phyloP scores from a whole-genome alignment of 2,797 vertebrate species.

The Pangasius mekongensis region DNA sequence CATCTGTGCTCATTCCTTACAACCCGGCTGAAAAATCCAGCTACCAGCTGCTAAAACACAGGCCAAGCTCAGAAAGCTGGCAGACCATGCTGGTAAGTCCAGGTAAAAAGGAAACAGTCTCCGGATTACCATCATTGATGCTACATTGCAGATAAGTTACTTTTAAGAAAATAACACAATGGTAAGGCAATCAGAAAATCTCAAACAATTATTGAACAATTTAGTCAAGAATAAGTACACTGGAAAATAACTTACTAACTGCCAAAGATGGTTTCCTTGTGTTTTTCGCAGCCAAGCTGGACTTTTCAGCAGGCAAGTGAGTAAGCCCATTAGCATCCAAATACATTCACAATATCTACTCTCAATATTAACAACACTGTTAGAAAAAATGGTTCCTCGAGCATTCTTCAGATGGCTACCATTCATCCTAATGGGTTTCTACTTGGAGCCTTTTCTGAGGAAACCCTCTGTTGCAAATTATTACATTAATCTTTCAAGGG shows the following conservation, averaged over 20 bases:
- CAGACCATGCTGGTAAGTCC: not conserved
- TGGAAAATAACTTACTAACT: not conserved
- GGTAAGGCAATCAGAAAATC: not conserved
- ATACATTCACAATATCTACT: not conserved
- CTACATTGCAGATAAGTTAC: not conserved
- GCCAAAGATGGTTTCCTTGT: not conserved
- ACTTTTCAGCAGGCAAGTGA: not conserved
- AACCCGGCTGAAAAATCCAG: not conserved
- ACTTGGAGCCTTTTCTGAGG: not conserved
- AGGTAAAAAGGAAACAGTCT: not conserved
- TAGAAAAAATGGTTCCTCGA: not conserved
- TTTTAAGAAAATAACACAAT: not conserved
- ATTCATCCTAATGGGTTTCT: not conserved
- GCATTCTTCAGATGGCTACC: not conserved
- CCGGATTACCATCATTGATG: not conserved
- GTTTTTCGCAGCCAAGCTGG: not conserved
- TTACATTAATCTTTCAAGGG: not conserved
- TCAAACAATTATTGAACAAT: not conserved
- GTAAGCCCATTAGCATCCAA: not conserved
- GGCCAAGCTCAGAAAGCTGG: not conserved
- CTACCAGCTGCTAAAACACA: conserved; percentile 3
- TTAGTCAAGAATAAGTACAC: not conserved
- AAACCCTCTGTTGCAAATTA: not conserved
- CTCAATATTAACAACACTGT: not conserved
- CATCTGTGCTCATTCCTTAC: conserved; percentile 7